Evolutionary conservation across 2,888 invertebrate species (phyloP), one percentile per base, ranked within the genome.

Genomic region (Erpobdella octoculata): DNA sequence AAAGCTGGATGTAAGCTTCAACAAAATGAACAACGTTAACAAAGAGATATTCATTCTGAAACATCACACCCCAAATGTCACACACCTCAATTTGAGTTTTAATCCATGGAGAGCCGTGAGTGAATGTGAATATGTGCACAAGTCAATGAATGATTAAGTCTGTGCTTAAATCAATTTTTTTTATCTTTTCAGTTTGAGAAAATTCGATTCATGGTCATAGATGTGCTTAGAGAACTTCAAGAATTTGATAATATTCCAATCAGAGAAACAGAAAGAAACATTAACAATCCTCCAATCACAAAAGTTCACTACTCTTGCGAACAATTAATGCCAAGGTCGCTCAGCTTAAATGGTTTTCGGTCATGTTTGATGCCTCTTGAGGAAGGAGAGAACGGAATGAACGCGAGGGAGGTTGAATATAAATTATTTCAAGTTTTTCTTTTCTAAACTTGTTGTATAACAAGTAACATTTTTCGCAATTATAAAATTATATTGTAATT

Each of bases 1-100:
- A 58, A 76, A 78, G 65, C 71, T 83, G 71, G 80, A 82, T 72
- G 67, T 82, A 21, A 80, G 80, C 69, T 82, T 82, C 82, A 83
- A 83, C 76, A 76, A 77, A 59, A 77, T 83, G 35, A 73, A 74
- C 15, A 79, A 80, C 74, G 79, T 81, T 0, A 74, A 80, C 58
- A 81, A 82, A 33, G 82, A 82, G 62, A 75, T 83, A 61, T 79
- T 81, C 8, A 78, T 81, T 36, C 71, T 83, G 58, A 75, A 80
- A 35, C 80, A 81, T 73, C 79, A 82, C 75, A 75, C 77, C 41
- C 78, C 80, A 2, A 75, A 76, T 38, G 74, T 83, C 18, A 71
- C 77, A 12, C 76, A 78, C 25, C 77, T 83, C 5, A 81, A 82
- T 73, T 74, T 82, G 9, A 70, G 80, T 36, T 77, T 80, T 72